Percentiles rank a stretch among this genome's conserved stretches.
Evolutionary conservation across 2,113 vertebrate genomes (phyloP).

Genomic region (Ancistrus triradiatus): DNA sequence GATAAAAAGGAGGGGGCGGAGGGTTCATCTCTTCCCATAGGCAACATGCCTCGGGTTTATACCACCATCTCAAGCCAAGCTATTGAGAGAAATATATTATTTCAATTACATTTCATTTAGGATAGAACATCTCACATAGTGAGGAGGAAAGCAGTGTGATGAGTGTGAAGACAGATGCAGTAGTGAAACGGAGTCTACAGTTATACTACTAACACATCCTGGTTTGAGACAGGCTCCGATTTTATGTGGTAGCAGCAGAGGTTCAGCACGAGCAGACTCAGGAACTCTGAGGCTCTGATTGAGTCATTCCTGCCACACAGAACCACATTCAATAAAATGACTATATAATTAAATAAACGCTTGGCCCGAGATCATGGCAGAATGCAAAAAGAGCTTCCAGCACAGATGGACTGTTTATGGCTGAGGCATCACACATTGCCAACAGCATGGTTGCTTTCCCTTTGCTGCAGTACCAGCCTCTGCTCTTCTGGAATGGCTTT

Average conservation of each 20-base stretch:
- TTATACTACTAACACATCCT: not conserved
- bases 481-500: too few species aligned
- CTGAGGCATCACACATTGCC: not conserved
- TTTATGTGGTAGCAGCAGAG: too few species aligned
- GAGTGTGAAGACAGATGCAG: not conserved
- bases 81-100: constrained; percentile 10
- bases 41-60: not conserved
- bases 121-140: not conserved
- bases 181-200: constrained; percentile 1
- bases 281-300: too few species aligned
- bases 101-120: not conserved
- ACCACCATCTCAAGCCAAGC: not conserved
- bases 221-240: not conserved
- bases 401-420: not conserved
- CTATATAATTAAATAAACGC: not conserved
- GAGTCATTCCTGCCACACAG: not conserved
- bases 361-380: not conserved
- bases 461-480: too few species aligned
- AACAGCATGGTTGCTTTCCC: not conserved
- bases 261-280: too few species aligned
- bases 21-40: not conserved
- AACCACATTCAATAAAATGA: not conserved
- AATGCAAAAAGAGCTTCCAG: not conserved
- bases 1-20: not conserved
- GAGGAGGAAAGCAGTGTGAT: not conserved